phyloP scores from a whole-genome alignment of 30 jellyfish, hydroid and myxozoan species.

The Clytia hemisphaerica region DNA sequence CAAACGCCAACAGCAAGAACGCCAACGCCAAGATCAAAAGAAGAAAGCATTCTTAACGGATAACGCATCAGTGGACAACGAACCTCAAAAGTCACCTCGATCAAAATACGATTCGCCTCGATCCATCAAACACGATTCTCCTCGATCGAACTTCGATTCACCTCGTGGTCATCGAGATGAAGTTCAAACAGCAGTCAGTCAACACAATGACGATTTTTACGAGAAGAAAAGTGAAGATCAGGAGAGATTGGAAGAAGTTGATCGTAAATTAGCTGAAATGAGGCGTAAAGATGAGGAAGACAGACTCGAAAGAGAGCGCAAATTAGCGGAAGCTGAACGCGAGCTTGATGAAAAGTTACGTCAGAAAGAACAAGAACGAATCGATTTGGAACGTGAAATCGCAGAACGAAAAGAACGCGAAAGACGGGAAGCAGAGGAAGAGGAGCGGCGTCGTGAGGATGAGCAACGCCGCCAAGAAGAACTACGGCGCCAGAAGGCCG shows the following conservation, averaged over 20 bases:
- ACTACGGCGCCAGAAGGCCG: background rate
- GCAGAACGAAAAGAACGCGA: slow-evolving; percentile 4
- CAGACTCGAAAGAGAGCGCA: too few relatives aligned
- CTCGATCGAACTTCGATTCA: too few relatives aligned
- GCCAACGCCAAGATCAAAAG: slow-evolving; percentile 2
- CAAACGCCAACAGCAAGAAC: slow-evolving; percentile 14
- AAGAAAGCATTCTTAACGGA: background rate
- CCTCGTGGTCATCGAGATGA: too few relatives aligned
- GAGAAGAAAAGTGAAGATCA: too few relatives aligned
- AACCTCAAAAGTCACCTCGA: too few relatives aligned
- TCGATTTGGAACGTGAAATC: slow-evolving; percentile 7
- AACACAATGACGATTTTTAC: too few relatives aligned
- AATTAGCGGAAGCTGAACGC: too few relatives aligned
- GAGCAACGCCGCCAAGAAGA: background rate
- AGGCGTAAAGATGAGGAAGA: too few relatives aligned
- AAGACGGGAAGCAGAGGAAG: slow-evolving; percentile 23
- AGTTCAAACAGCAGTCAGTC: too few relatives aligned
- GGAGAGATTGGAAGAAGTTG: background rate
- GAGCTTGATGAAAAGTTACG: too few relatives aligned
- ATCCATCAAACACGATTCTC: too few relatives aligned
- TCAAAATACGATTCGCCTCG: too few relatives aligned
- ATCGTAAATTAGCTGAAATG: background rate
- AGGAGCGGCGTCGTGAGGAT: background rate
- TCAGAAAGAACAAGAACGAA: slow-evolving; percentile 27
- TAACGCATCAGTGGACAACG: background rate